phyloP scores from a whole-genome alignment of 2,113 vertebrate species.

The Pelobates fuscus region DNA sequence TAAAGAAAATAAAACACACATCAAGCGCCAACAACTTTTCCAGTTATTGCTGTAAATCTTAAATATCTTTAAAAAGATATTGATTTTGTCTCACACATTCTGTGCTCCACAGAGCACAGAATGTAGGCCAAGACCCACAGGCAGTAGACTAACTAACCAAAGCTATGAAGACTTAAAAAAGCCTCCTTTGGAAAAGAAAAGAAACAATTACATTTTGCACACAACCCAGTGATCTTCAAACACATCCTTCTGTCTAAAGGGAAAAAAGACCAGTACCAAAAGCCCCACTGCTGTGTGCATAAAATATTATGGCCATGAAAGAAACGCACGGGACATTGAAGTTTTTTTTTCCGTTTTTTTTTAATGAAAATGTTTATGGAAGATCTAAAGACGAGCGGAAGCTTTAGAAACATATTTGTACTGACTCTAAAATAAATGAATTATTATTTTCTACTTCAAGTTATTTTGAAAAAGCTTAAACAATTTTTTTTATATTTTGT shows the following conservation, averaged over 20 bases:
- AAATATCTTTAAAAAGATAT: too few species aligned
- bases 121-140: conserved; percentile 55
- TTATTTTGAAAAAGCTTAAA: conserved; percentile 21
- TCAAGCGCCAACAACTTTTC: too few species aligned
- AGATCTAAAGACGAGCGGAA: neutral
- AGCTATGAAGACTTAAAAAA: conserved; percentile 46
- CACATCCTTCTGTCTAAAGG: conserved; percentile 28
- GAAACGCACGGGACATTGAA: neutral
- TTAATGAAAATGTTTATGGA: conserved; percentile 10
- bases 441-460: conserved; percentile 4
- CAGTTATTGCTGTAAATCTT: too few species aligned
- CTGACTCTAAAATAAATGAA: neutral
- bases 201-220: conserved; percentile 55
- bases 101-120: conserved; percentile 53
- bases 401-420: neutral
- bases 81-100: conserved; percentile 39
- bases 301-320: conserved; percentile 40
- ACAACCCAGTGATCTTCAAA: conserved; percentile 54
- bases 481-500: neutral
- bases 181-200: conserved; percentile 40
- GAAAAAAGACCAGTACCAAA: conserved; percentile 41
- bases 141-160: conserved; percentile 38
- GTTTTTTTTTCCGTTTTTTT: neutral
- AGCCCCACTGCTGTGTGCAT: neutral
- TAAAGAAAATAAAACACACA: too few species aligned